phyloP scores from a whole-genome alignment of 2,888 invertebrate species.

The Willowsia nigromaculata region DNA sequence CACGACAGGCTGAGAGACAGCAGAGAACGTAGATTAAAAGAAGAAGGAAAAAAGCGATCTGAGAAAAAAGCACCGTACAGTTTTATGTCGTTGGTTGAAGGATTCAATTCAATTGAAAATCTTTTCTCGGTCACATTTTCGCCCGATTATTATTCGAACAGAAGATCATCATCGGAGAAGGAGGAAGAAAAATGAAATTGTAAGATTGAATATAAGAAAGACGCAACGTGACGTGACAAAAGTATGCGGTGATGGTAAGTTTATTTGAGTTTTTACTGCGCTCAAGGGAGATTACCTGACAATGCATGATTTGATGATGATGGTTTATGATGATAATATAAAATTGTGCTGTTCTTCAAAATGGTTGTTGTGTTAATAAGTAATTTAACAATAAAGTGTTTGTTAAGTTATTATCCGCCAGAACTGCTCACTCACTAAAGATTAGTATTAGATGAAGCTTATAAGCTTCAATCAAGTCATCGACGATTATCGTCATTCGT shows the following conservation, averaged over 20 bases:
- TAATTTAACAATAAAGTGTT: constrained; percentile 33
- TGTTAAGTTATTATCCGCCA: constrained; percentile 39
- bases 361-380: constrained; percentile 17
- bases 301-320: neutral
- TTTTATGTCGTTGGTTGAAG: neutral
- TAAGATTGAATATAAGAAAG: neutral
- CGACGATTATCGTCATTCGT: neutral
- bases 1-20: neutral
- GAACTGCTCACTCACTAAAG: neutral
- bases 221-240: constrained; percentile 12
- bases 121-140: constrained; percentile 30
- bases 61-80: constrained; percentile 16
- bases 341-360: neutral
- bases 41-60: neutral
- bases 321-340: too few species aligned
- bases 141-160: neutral
- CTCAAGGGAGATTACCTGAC: neutral
- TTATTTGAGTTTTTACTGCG: neutral
- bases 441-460: neutral
- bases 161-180: neutral
- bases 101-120: constrained; percentile 10
- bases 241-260: neutral
- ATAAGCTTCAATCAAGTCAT: constrained; percentile 1
- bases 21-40: neutral
- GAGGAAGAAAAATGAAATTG: neutral